These are phyloP conservation scores for Eumaeus atala DNA, from an alignment of 1,140 invertebrate species.

Conservation along the genomic window DNA sequence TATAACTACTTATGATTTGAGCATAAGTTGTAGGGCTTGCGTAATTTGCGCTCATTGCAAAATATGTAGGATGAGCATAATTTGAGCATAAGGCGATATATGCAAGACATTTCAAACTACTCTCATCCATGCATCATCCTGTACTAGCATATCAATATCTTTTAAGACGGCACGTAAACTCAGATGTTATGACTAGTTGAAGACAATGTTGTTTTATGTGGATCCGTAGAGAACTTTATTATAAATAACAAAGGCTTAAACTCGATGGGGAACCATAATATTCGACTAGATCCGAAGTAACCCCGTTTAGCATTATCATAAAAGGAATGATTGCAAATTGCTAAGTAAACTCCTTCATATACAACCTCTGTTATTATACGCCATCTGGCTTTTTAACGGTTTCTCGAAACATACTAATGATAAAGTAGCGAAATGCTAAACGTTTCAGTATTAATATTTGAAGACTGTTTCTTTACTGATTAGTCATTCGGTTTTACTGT, in stretches of 20 bases:
- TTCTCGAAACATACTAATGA: constrained; percentile 27
- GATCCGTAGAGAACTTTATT: constrained; percentile 28
- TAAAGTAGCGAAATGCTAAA: constrained; percentile 29
- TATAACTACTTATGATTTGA: too few species aligned
- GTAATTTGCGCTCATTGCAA: too few species aligned
- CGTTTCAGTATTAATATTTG: constrained; percentile 14
- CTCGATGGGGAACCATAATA: constrained; percentile 20
- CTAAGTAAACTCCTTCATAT: constrained; percentile 24
- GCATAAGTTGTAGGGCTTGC: too few species aligned
- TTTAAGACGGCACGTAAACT: constrained; percentile 8
- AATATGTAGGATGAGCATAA: too few species aligned
- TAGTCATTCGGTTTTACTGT: constrained; percentile 8
- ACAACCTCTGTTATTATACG: constrained; percentile 28
- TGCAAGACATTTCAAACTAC: background rate
- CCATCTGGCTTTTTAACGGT: constrained; percentile 30
- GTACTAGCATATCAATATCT: background rate
- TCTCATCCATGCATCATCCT: background rate
- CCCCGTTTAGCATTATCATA: constrained; percentile 29
- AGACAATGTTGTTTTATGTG: constrained; percentile 27
- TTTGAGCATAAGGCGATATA: too few species aligned
- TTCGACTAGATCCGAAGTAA: constrained; percentile 18
- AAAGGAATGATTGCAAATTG: constrained; percentile 37
- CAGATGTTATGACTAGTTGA: background rate
- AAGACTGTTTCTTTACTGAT: constrained; percentile 12
- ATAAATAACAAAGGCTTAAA: constrained; percentile 19